Conservation (phyloP, 2,797 vertebrate genomes). For the Siniperca undulata region DNA sequence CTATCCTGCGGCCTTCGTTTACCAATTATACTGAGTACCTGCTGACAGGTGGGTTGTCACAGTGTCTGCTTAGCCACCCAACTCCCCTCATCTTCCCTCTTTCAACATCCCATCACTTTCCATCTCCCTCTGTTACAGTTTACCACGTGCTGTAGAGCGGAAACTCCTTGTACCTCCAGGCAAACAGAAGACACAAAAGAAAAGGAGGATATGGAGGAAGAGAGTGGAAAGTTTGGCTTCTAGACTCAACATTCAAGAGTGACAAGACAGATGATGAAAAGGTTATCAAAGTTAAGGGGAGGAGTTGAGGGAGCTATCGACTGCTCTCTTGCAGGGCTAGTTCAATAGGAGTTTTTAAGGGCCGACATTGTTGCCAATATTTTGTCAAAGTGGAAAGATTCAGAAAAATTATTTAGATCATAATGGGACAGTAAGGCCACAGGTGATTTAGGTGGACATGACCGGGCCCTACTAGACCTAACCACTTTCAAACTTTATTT, state of each 20-base stretch:
- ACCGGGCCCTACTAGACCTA: not conserved
- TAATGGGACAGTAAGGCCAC: not conserved
- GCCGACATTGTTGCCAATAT: not conserved
- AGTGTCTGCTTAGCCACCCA: conserved; percentile 79
- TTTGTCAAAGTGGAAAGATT: not conserved
- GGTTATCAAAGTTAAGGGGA: conserved; percentile 20
- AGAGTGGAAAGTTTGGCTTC: conserved; percentile 60
- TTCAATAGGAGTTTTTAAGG: not conserved
- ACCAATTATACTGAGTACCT: conserved; percentile 90
- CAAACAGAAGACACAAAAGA: conserved; percentile 56
- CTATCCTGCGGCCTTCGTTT: conserved; percentile 86
- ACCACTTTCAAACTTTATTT: not conserved
- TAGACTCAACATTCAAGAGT: conserved; percentile 61
- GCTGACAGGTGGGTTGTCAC: conserved; percentile 89
- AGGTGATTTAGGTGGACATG: not conserved
- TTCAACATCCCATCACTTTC: conserved; percentile 68
- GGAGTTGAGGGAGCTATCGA: not conserved
- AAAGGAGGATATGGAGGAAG: conserved; percentile 51
- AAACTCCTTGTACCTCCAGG: conserved; percentile 75
- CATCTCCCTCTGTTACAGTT: conserved; percentile 62
- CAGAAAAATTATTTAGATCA: not conserved
- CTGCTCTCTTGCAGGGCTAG: not conserved
- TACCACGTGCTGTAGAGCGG: conserved; percentile 69
- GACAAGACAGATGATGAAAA: conserved; percentile 37
- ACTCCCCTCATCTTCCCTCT: conserved; percentile 59